These are phyloP conservation scores for Sylvilagus floridanus DNA, from an alignment of 2,797 vertebrate genomes.

Conservation along the genomic window DNA sequence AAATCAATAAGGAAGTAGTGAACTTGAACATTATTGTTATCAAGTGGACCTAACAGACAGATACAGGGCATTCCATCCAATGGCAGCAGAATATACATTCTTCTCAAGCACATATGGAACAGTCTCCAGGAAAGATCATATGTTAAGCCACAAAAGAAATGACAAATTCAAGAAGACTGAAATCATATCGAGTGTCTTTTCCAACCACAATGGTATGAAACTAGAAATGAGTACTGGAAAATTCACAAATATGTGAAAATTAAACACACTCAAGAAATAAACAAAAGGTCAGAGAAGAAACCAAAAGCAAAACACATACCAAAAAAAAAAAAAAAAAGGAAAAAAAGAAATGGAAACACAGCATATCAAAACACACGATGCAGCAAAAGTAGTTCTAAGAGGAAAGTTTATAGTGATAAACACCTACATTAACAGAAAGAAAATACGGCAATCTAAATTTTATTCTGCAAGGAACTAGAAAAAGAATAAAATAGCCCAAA, in stretches of 20 bases:
- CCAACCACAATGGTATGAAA: neutral
- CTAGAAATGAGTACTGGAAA: neutral
- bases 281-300: neutral
- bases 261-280: neutral
- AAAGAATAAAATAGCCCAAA: neutral
- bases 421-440: neutral
- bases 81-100: neutral
- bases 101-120: neutral
- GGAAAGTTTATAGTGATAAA: neutral
- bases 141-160: neutral
- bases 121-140: neutral
- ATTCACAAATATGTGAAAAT: neutral
- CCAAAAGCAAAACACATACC: neutral
- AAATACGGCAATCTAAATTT: neutral
- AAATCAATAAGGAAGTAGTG: neutral
- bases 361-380: neutral
- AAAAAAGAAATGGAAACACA: neutral
- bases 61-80: neutral
- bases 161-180: neutral
- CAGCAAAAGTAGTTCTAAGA: neutral
- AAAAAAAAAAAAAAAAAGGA: neutral
- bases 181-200: neutral
- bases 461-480: neutral
- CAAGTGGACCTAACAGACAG: neutral
- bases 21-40: neutral